Percentiles rank a stretch among this genome's conserved stretches.
These are phyloP conservation scores for Andrena bicolor DNA, from an alignment of 2,888 invertebrate species.

Conservation along the genomic window DNA sequence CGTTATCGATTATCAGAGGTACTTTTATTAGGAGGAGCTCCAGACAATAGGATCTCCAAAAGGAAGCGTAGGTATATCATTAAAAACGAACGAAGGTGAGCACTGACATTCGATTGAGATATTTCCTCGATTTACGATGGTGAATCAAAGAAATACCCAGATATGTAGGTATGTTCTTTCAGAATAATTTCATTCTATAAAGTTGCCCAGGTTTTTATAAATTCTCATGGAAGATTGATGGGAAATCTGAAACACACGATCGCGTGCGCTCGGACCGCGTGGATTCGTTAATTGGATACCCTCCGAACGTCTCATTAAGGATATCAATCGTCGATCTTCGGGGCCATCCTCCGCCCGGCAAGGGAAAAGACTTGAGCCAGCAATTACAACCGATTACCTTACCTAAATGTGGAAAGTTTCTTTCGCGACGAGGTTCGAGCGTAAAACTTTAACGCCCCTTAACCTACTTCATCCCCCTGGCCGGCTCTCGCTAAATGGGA, in stretches of 20 bases:
- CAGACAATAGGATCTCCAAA: background rate
- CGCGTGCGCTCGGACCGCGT: background rate
- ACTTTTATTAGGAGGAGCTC: background rate
- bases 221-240: background rate
- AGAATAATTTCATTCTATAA: slow-evolving; percentile 10
- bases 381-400: background rate
- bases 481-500: background rate
- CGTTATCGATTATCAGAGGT: background rate
- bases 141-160: slow-evolving; percentile 28
- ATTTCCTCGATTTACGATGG: background rate
- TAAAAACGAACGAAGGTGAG: background rate
- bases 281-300: background rate
- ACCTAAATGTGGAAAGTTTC: background rate
- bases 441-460: slow-evolving; percentile 18
- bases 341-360: background rate
- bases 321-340: too few species aligned
- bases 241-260: background rate
- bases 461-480: slow-evolving; percentile 3
- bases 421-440: background rate
- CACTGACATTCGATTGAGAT: background rate
- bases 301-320: too few species aligned
- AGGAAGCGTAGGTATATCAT: background rate
- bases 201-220: background rate
- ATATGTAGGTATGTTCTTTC: background rate
- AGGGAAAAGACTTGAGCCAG: background rate